Base-by-base conservation (phyloP, 2,797 vertebrate genomes). In the Huso huso region DNA sequence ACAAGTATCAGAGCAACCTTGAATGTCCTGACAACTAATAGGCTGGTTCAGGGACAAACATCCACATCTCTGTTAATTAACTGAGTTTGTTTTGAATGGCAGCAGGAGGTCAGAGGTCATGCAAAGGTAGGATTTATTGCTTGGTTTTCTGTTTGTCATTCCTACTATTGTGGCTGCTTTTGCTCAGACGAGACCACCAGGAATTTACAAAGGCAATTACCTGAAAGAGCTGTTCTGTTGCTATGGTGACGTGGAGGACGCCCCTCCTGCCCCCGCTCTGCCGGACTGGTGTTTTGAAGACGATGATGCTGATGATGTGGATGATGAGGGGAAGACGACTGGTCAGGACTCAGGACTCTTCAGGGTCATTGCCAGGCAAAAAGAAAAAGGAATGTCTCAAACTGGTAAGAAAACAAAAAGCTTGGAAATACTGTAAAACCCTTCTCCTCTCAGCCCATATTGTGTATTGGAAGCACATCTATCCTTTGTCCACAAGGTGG, bases 141-240 rank as follows among this genome's bases (percentile, higher is more conserved):
- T 62, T 37, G 10, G 11, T 10, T 55, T 55, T 10, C 6, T 62
- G 13, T 62, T 37, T 62, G 10, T 62, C 6, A 9, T 62, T 6
- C 10, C 37, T 86, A 99, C 96, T 71, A 69, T 96, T 55, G 94
- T 97, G 74, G 94, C 91, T 59, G 94, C 91, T 67, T 99, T 97
- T 79, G 82, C 89, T 73, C 88, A 93, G 77, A 90, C 96, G 71
- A 92, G 97, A 69, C 87, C 95, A 61, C 97, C 96, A 2, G 96
- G 97, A 81, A 99, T 99, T 88, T 99, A 99, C 81, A 99, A 99
- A 87, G 93, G 84, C 66, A 96, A 99, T 77, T 99, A 99, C 85
- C 86, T 99, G 83, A 97, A 96, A 84, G 97, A 99, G 79, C 92
- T 99, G 51, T 99, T 96, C 77, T 89, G 92, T 77, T 95, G 96